Percentiles rank a stretch among this genome's conserved stretches.
These are phyloP conservation scores for Trichacis sp. DNA, from an alignment of 2,888 invertebrate genomes.

Conservation along the genomic window DNA sequence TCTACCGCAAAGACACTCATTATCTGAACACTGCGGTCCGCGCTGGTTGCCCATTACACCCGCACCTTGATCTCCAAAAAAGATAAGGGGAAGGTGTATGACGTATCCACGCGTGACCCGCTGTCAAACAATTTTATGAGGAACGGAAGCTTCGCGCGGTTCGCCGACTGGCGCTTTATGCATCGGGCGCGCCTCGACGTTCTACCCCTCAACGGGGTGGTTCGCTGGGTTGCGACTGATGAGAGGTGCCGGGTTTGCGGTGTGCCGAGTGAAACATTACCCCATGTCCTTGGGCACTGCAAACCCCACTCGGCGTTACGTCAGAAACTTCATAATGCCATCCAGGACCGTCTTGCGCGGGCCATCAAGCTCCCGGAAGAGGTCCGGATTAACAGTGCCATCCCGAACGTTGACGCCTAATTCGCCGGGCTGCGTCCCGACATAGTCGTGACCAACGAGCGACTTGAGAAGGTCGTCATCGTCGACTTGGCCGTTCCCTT, in stretches of 20 bases:
- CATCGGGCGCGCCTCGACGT: constrained; percentile 50
- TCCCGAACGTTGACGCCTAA: constrained; percentile 27
- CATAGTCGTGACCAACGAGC: constrained; percentile 43
- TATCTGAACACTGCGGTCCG: constrained; percentile 8
- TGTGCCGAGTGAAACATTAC: constrained; percentile 51
- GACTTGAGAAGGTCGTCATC: constrained; percentile 40
- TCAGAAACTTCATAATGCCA: constrained; percentile 44
- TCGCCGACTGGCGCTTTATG: constrained; percentile 65
- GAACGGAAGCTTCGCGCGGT: constrained; percentile 27
- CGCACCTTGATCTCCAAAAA: constrained; percentile 29
- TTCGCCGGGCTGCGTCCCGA: constrained; percentile 35
- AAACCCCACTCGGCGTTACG: constrained; percentile 49
- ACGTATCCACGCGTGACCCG: constrained; percentile 26
- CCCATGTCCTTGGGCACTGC: constrained; percentile 62
- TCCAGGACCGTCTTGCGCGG: constrained; percentile 28
- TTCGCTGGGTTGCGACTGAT: constrained; percentile 42
- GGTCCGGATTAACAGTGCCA: not conserved
- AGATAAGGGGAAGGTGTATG: constrained; percentile 53
- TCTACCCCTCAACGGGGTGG: constrained; percentile 32
- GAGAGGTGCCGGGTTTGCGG: constrained; percentile 53
- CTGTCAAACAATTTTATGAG: constrained; percentile 49
- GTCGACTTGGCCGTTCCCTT: constrained; percentile 57
- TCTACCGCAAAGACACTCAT: no score
- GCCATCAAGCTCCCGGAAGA: not conserved
- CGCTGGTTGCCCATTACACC: constrained; percentile 11